Percentiles rank a stretch among this genome's conserved stretches.
Conservation (phyloP, 2,888 invertebrate species). For the Phania funesta region DNA sequence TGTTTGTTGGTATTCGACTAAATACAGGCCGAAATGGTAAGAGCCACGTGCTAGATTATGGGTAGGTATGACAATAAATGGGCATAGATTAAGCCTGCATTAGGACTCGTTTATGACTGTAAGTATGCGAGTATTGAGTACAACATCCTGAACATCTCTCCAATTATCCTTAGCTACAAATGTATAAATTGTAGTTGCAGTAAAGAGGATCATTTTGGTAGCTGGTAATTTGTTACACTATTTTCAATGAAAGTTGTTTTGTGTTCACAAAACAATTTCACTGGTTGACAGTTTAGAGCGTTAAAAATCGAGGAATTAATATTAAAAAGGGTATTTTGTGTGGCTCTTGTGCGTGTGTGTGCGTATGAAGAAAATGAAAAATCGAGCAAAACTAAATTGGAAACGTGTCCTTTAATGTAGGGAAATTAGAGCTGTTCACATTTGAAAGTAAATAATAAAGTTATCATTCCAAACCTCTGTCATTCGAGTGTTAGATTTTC, state of each 20-base stretch:
- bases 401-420: slow-evolving; percentile 54
- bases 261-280: slow-evolving; percentile 38
- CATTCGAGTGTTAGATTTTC: background rate
- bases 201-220: slow-evolving; percentile 46
- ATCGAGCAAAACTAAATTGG: slow-evolving; percentile 63
- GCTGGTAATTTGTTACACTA: slow-evolving; percentile 67
- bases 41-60: slow-evolving; percentile 66
- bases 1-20: slow-evolving; percentile 55
- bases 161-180: background rate
- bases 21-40: slow-evolving; percentile 28
- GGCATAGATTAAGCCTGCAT: slow-evolving; percentile 67
- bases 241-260: slow-evolving; percentile 44
- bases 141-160: background rate
- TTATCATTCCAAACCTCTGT: slow-evolving; percentile 32
- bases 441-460: slow-evolving; percentile 28
- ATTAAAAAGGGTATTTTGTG: slow-evolving; percentile 29
- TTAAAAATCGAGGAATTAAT: slow-evolving; percentile 37
- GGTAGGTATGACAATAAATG: slow-evolving; percentile 66
- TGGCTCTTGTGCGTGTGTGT: background rate
- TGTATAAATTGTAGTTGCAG: background rate
- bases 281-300: slow-evolving; percentile 31
- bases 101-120: slow-evolving; percentile 48
- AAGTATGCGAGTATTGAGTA: slow-evolving; percentile 27
- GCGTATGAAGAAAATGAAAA: slow-evolving; percentile 45
- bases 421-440: slow-evolving; percentile 49